Conservation (phyloP, 2,888 invertebrate genomes). For the Mycalesis mineus region DNA sequence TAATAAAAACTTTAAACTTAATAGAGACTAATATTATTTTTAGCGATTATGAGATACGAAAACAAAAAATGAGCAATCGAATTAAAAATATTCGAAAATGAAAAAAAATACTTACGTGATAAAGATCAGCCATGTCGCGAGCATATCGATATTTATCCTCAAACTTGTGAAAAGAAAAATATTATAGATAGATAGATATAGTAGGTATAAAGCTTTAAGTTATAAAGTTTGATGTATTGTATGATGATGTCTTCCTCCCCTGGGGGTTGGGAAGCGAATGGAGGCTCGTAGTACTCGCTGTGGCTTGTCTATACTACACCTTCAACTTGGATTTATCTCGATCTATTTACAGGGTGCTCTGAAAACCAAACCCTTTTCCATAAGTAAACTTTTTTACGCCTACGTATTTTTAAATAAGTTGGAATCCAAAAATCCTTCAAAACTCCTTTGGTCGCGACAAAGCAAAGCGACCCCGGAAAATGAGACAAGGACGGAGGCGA, state of each 20-base stretch:
- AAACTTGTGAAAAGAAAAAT: background rate
- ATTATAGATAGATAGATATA: too few relatives aligned
- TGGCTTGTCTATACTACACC: slow-evolving; percentile 60
- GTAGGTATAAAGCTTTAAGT: too few relatives aligned
- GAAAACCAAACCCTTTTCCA: too few relatives aligned
- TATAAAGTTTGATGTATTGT: background rate
- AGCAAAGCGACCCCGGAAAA: too few relatives aligned
- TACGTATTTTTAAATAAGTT: too few relatives aligned
- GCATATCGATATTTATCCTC: slow-evolving; percentile 24
- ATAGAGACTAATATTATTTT: too few relatives aligned
- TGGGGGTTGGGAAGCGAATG: slow-evolving; percentile 54
- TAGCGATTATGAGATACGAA: too few relatives aligned
- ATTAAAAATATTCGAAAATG: background rate
- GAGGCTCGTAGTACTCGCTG: slow-evolving; percentile 64
- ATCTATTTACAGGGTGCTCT: slow-evolving; percentile 58
- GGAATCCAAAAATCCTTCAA: too few relatives aligned
- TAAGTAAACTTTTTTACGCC: slow-evolving; percentile 38
- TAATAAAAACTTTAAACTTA: too few relatives aligned
- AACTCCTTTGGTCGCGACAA: too few relatives aligned
- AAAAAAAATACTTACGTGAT: slow-evolving; percentile 7
- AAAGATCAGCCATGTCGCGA: slow-evolving; percentile 34
- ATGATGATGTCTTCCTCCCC: slow-evolving; percentile 28
- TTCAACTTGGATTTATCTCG: slow-evolving; percentile 77
- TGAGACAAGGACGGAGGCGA: too few relatives aligned
- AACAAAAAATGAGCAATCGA: too few relatives aligned